These are phyloP conservation scores for Cryptotis parvus DNA, from an alignment of 2,113 vertebrate species.

Conservation along the genomic window DNA sequence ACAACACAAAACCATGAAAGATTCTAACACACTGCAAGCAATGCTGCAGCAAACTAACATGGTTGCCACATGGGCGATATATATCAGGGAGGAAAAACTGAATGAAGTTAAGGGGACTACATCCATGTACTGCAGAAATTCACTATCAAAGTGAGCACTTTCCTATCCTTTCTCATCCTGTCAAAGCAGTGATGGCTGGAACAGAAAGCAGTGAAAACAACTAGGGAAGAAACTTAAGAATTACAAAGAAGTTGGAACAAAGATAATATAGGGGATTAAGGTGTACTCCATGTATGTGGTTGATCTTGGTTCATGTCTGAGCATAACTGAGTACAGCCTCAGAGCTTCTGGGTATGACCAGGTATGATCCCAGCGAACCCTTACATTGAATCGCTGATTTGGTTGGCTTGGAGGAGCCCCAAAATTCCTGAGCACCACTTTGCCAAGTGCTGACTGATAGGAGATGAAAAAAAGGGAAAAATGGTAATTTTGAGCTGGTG, in stretches of 20 bases:
- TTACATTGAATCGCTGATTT: no score
- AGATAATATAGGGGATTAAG: no score
- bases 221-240: not conserved
- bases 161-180: no score
- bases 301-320: no score
- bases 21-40: constrained; percentile 28
- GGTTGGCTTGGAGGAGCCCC: no score
- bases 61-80: not conserved
- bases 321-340: no score
- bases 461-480: not conserved
- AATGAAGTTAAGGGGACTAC: not conserved
- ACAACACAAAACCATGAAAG: not conserved
- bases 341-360: no score
- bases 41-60: not conserved
- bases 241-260: not conserved
- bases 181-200: not conserved
- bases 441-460: not conserved
- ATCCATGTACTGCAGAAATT: not conserved
- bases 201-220: not conserved
- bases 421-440: no score
- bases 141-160: not conserved
- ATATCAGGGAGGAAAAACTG: not conserved
- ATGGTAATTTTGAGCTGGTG: not conserved
- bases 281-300: no score
- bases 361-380: no score